Conservation (phyloP, 2,888 invertebrate species). For the Microplitis deprimator region DNA sequence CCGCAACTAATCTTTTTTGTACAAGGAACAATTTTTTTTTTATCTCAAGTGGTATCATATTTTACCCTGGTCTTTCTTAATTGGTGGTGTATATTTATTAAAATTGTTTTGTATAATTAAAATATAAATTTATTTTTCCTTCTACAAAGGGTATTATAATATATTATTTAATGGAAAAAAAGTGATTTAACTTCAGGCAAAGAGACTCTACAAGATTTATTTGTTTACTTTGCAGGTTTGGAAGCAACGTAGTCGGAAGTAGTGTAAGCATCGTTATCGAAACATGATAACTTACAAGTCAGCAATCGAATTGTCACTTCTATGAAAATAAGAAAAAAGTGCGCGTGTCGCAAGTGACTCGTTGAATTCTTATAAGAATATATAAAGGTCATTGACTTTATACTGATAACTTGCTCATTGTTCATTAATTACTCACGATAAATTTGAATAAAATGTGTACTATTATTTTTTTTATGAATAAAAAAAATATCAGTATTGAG, state of each 20-base stretch:
- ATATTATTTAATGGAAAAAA: not conserved
- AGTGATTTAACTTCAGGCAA: not conserved
- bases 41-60: too few relatives aligned
- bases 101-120: too few relatives aligned
- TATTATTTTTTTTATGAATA: not conserved
- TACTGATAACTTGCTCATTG: slow-evolving; percentile 35
- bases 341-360: slow-evolving; percentile 61
- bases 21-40: too few relatives aligned
- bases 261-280: slow-evolving; percentile 10
- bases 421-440: slow-evolving; percentile 15
- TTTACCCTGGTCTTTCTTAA: too few relatives aligned
- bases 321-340: slow-evolving; percentile 45
- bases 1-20: too few relatives aligned
- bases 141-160: not conserved
- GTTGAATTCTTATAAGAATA: slow-evolving; percentile 56
- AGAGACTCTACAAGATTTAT: not conserved
- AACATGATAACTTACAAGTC: slow-evolving; percentile 22
- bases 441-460: slow-evolving; percentile 13
- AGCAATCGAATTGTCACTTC: slow-evolving; percentile 28
- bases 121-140: not conserved
- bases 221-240: not conserved
- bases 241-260: slow-evolving; percentile 6
- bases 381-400: slow-evolving; percentile 54
- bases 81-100: too few relatives aligned
- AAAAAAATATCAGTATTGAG: not conserved